phyloP scores from a whole-genome alignment of 1,140 invertebrate species.

The Nebria ingens region DNA sequence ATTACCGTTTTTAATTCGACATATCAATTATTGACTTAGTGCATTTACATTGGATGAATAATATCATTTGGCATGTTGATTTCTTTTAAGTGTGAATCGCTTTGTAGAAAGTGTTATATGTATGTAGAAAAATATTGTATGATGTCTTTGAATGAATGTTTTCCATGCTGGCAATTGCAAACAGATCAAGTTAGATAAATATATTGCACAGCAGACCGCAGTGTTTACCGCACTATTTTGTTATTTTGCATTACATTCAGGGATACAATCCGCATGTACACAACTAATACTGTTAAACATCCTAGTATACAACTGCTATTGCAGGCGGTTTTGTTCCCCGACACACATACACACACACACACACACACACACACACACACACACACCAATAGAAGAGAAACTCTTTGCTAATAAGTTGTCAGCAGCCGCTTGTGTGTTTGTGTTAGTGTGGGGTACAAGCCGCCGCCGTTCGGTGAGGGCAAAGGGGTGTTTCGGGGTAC shows the following conservation, averaged over 20 bases:
- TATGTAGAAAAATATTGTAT: no score
- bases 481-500: slow-evolving; percentile 19
- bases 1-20: no score
- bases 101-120: no score
- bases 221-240: not conserved
- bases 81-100: no score
- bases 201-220: not conserved
- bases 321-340: no score
- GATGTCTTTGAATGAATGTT: no score
- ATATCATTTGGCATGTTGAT: no score
- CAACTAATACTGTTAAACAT: not conserved
- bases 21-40: no score
- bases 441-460: not conserved
- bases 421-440: not conserved
- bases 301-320: no score
- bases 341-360: no score
- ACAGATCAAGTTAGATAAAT: not conserved
- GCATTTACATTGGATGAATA: no score
- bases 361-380: slow-evolving; percentile 5
- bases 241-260: not conserved
- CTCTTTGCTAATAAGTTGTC: slow-evolving; percentile 4
- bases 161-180: no score
- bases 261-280: not conserved
- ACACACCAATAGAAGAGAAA: not conserved
- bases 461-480: slow-evolving; percentile 2